These are phyloP conservation scores for Lagorchestes hirsutus DNA, from an alignment of 2,797 vertebrate species.

Conservation along the genomic window DNA sequence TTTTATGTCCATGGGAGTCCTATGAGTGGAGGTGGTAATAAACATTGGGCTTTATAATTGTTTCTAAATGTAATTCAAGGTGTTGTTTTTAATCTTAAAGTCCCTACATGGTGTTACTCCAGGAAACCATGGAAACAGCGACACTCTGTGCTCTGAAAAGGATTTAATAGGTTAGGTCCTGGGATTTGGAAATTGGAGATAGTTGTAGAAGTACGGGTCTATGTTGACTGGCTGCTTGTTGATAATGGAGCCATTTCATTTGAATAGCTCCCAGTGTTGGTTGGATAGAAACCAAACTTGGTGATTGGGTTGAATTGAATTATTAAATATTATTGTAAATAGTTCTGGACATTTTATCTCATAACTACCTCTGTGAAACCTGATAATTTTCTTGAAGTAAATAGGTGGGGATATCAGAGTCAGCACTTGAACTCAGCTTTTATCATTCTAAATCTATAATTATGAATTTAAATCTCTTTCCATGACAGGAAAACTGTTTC, in stretches of 20 bases:
- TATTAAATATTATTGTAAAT: not conserved
- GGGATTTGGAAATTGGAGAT: not conserved
- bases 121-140: not conserved
- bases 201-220: not conserved
- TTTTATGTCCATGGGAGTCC: slow-evolving; percentile 5
- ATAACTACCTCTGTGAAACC: not conserved
- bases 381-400: not conserved
- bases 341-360: not conserved
- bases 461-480: not conserved
- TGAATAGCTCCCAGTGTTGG: not conserved
- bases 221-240: not conserved
- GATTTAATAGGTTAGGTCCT: slow-evolving; percentile 2
- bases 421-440: not conserved
- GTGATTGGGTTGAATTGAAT: not conserved
- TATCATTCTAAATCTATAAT: not conserved
- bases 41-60: not conserved
- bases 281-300: not conserved
- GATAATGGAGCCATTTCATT: not conserved
- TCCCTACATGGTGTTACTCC: not conserved
- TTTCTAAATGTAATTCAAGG: slow-evolving; percentile 16
- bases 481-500: not conserved
- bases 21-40: not conserved
- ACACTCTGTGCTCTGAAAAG: not conserved
- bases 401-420: not conserved
- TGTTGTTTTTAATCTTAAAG: not conserved